phyloP scores from a whole-genome alignment of 1,140 invertebrate species.

The Ylistrum balloti region DNA sequence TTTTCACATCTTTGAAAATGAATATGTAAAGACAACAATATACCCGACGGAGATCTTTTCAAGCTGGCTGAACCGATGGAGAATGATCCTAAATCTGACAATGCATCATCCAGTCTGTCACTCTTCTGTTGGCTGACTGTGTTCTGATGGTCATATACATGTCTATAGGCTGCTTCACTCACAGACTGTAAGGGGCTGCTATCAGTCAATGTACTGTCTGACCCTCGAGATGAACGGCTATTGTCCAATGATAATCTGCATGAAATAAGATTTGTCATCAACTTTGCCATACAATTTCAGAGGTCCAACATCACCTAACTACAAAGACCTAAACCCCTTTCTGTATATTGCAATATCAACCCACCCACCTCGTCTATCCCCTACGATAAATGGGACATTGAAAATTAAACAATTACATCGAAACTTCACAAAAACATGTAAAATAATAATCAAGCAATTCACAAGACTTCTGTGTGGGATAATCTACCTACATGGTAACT shows the following conservation, averaged over 20 bases:
- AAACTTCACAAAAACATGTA: too few relatives aligned
- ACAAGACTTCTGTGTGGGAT: too few relatives aligned
- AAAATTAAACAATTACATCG: too few relatives aligned
- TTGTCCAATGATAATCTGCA: constrained; percentile 42
- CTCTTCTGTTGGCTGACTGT: neutral
- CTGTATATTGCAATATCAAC: too few relatives aligned
- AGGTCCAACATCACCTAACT: too few relatives aligned
- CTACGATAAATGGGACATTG: too few relatives aligned
- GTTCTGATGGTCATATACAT: neutral
- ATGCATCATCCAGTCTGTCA: constrained; percentile 24
- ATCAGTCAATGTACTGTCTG: neutral
- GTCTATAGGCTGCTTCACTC: neutral
- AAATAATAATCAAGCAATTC: too few relatives aligned
- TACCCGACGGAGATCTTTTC: neutral
- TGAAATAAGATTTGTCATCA: neutral
- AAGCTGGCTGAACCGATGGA: constrained; percentile 39
- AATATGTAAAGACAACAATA: neutral
- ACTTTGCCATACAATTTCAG: too few relatives aligned
- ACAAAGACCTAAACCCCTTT: too few relatives aligned
- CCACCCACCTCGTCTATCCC: too few relatives aligned
- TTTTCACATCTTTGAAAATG: too few relatives aligned
- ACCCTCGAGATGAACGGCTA: constrained; percentile 25
- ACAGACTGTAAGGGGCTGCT: neutral
- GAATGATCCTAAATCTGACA: constrained; percentile 44
- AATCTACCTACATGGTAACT: too few relatives aligned